A percentile compares a stretch with the other conserved stretches of the same genome.
Evolutionary conservation across 1,140 invertebrate genomes (phyloP).

Genomic region (Penaeus vannamei): DNA sequence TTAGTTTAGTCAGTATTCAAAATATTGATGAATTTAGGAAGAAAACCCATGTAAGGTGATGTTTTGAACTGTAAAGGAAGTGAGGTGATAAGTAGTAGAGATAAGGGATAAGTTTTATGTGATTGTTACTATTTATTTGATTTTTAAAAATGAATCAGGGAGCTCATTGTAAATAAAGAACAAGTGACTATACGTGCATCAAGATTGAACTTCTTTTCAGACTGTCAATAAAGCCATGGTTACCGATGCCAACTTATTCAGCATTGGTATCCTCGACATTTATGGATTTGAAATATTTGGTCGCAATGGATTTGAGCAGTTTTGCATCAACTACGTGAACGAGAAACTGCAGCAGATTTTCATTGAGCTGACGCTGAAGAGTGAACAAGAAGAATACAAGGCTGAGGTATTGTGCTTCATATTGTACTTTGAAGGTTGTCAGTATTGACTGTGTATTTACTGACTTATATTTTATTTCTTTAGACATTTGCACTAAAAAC

Average conservation of each 20-base stretch:
- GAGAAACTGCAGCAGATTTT: conserved; percentile 87
- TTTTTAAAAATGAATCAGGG: background rate
- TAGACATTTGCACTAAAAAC: too few relatives aligned
- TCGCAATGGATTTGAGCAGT: conserved; percentile 85
- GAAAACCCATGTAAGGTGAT: too few relatives aligned
- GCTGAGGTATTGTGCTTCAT: conserved; percentile 73
- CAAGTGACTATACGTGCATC: background rate
- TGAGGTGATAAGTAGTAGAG: too few relatives aligned
- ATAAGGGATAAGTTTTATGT: too few relatives aligned
- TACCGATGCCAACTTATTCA: conserved; percentile 73
- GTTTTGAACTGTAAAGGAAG: too few relatives aligned
- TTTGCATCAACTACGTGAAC: conserved; percentile 96
- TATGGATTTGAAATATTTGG: conserved; percentile 81
- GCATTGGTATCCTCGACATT: conserved; percentile 79
- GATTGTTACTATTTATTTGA: too few relatives aligned
- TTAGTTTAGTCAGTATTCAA: too few relatives aligned
- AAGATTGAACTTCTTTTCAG: conserved; percentile 71
- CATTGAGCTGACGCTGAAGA: conserved; percentile 83
- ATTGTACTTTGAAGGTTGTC: too few relatives aligned
- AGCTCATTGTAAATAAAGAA: background rate
- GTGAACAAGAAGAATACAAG: conserved; percentile 78
- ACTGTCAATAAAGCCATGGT: conserved; percentile 79
- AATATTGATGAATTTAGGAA: too few relatives aligned
- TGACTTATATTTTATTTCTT: too few relatives aligned
- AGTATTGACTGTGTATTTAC: too few relatives aligned